These are phyloP conservation scores for Trogon surrucura DNA, from an alignment of 2,113 vertebrate species.

Conservation along the genomic window DNA sequence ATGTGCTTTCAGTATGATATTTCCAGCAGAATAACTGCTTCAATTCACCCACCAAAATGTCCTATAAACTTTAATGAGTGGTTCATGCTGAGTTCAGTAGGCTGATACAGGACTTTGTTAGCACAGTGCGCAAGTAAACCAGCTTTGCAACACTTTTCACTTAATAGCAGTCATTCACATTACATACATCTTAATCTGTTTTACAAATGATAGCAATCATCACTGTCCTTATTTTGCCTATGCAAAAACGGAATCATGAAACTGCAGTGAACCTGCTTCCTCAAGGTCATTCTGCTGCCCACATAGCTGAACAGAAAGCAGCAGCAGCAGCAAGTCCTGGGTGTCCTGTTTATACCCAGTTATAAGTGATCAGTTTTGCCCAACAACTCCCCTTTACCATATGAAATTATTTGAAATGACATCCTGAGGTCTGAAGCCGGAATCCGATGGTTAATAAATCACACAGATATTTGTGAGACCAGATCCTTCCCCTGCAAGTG, in stretches of 20 bases:
- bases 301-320: neutral
- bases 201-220: constrained; percentile 46
- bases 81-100: constrained; percentile 20
- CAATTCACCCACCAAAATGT: constrained; percentile 4
- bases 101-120: neutral
- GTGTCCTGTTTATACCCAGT: neutral
- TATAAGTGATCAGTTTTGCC: neutral
- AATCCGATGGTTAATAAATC: neutral
- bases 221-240: constrained; percentile 26
- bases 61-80: constrained; percentile 41
- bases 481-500: neutral
- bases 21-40: constrained; percentile 14
- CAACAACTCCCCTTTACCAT: neutral
- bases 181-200: constrained; percentile 27
- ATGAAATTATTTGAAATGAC: neutral
- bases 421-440: neutral
- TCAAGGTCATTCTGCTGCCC: neutral
- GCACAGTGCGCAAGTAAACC: neutral
- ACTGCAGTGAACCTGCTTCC: neutral
- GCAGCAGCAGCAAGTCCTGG: neutral
- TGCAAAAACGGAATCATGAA: neutral
- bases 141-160: constrained; percentile 36
- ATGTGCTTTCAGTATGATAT: neutral
- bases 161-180: constrained; percentile 7
- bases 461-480: neutral